Evolutionary conservation across 2,888 invertebrate species (phyloP).

Genomic region (Orthosia gracilis): DNA sequence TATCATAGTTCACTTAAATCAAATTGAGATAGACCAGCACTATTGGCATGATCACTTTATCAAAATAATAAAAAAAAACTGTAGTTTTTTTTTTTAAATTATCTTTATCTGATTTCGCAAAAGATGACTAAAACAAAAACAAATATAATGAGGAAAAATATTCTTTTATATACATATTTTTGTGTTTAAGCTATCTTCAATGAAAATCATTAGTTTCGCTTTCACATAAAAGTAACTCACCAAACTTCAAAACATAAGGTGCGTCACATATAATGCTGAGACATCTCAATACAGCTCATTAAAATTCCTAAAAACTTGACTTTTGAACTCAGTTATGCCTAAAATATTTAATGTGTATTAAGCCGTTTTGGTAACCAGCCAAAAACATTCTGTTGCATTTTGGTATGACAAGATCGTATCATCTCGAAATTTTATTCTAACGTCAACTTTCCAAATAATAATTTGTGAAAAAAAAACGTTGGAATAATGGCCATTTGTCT

Average conservation of each 20-base stretch:
- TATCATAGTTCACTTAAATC: background rate
- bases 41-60: background rate
- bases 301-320: slow-evolving; percentile 6
- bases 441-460: slow-evolving; percentile 21
- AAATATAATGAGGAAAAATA: background rate
- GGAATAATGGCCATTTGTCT: background rate
- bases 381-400: slow-evolving; percentile 6
- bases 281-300: slow-evolving; percentile 5
- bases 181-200: slow-evolving; percentile 18
- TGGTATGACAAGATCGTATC: slow-evolving; percentile 19
- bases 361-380: slow-evolving; percentile 26
- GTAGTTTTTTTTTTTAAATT: background rate
- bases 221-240: slow-evolving; percentile 9
- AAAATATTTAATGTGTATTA: slow-evolving; percentile 50
- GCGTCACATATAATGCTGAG: slow-evolving; percentile 5
- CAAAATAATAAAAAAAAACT: background rate
- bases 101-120: background rate
- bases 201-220: slow-evolving; percentile 18
- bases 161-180: background rate
- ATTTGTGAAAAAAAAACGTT: background rate
- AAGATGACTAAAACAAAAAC: background rate
- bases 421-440: slow-evolving; percentile 12
- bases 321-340: slow-evolving; percentile 44
- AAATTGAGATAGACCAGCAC: background rate
- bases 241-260: background rate